Percentiles rank a stretch among this genome's conserved stretches.
Evolutionary conservation across 2,888 invertebrate genomes (phyloP).

Genomic region (Tenodera sinensis): DNA sequence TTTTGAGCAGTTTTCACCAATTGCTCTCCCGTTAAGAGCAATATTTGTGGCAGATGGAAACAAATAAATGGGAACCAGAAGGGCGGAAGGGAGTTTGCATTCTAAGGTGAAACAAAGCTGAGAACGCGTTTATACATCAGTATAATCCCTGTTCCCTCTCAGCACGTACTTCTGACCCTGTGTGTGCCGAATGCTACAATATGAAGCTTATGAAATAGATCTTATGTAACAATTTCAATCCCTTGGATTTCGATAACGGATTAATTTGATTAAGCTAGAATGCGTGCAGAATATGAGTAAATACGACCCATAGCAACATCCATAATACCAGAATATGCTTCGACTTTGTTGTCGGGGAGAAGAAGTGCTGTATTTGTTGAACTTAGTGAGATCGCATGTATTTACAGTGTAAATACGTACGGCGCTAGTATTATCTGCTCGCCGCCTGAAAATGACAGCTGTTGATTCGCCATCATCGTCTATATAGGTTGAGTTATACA

Average conservation of each 20-base stretch:
- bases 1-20: too few relatives aligned
- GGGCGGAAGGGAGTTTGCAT: background rate
- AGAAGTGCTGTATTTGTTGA: too few relatives aligned
- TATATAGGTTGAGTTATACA: too few relatives aligned
- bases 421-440: too few relatives aligned
- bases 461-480: too few relatives aligned
- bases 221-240: background rate
- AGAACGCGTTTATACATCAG: background rate
- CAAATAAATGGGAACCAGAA: background rate
- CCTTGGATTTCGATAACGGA: background rate
- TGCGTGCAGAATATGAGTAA: background rate
- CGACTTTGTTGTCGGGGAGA: too few relatives aligned
- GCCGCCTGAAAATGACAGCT: too few relatives aligned
- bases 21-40: background rate
- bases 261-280: background rate
- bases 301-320: background rate
- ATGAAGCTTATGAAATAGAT: background rate
- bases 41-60: background rate
- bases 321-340: too few relatives aligned
- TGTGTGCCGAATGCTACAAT: background rate
- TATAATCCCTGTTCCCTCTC: background rate
- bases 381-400: too few relatives aligned
- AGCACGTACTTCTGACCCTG: background rate
- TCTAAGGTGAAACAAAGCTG: background rate
- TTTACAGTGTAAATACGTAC: too few relatives aligned